These are phyloP conservation scores for Papilio helenus DNA, from an alignment of 1,140 invertebrate species.

Conservation along the genomic window DNA sequence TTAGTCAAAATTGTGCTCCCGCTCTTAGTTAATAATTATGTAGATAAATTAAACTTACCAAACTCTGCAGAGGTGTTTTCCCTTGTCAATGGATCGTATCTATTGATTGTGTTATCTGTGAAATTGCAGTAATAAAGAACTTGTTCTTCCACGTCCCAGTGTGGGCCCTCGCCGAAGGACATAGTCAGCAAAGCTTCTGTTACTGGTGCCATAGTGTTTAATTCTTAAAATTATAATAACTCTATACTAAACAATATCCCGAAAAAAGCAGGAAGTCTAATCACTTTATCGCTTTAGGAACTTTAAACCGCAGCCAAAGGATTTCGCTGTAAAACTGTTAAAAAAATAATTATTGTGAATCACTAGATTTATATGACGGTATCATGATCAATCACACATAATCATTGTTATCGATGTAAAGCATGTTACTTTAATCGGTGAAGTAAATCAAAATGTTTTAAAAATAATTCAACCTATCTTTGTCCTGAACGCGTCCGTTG, in stretches of 20 bases:
- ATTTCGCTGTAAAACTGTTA: not conserved
- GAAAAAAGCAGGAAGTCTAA: not conserved
- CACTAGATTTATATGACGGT: not conserved
- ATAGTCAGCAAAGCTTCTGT: not conserved
- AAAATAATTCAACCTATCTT: too few species aligned
- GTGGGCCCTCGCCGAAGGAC: slow-evolving; percentile 3
- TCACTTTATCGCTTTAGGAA: not conserved
- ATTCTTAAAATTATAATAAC: too few species aligned
- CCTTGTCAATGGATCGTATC: not conserved
- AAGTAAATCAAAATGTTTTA: too few species aligned
- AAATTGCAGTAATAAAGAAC: not conserved
- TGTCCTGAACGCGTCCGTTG: too few species aligned
- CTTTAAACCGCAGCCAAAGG: not conserved
- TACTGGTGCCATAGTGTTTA: not conserved
- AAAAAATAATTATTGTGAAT: not conserved
- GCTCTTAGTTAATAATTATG: too few species aligned
- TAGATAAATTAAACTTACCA: not conserved
- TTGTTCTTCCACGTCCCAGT: not conserved
- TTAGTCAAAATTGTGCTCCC: too few species aligned
- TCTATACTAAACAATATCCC: too few species aligned
- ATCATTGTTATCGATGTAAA: not conserved
- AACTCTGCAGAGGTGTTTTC: not conserved
- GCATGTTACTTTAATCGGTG: not conserved
- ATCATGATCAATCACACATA: not conserved
- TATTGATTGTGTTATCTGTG: not conserved